Evolutionary conservation across 2,888 invertebrate genomes (phyloP).

Genomic region (Diogma glabrata): DNA sequence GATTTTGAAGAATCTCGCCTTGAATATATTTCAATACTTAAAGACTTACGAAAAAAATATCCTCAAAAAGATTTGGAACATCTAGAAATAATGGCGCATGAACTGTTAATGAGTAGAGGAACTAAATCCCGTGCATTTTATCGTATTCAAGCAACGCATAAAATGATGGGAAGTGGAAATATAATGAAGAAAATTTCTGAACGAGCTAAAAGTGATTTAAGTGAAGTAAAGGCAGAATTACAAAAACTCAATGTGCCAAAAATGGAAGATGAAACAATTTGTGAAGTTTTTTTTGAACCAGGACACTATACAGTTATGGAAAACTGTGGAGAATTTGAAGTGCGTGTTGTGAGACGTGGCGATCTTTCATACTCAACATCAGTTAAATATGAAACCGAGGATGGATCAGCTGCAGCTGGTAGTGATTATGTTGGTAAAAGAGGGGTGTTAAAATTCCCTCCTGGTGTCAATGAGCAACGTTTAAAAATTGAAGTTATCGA

Average conservation of each 20-base stretch:
- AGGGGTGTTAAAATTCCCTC: conserved; percentile 76
- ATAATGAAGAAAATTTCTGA: conserved; percentile 81
- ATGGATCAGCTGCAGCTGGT: conserved; percentile 94
- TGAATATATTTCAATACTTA: conserved; percentile 84
- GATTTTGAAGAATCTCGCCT: conserved; percentile 86
- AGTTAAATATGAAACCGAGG: conserved; percentile 91
- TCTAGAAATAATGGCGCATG: conserved; percentile 86
- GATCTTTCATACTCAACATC: conserved; percentile 65
- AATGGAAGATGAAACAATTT: conserved; percentile 49
- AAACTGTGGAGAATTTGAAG: conserved; percentile 89
- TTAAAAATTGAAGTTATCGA: conserved; percentile 92
- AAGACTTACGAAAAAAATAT: conserved; percentile 80
- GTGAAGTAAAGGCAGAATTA: conserved; percentile 66
- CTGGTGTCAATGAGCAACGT: conserved; percentile 78
- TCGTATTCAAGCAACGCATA: conserved; percentile 89
- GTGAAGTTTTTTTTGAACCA: conserved; percentile 84
- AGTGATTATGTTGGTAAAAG: conserved; percentile 84
- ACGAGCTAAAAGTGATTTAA: conserved; percentile 71
- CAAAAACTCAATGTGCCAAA: conserved; percentile 55
- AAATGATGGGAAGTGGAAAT: conserved; percentile 89
- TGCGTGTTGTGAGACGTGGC: conserved; percentile 76
- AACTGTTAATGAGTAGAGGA: conserved; percentile 79
- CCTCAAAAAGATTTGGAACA: conserved; percentile 85
- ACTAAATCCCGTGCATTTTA: conserved; percentile 95
- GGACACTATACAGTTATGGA: conserved; percentile 98